phyloP scores from a whole-genome alignment of 2,113 vertebrate species.

The Gnathonemus longibarbis region DNA sequence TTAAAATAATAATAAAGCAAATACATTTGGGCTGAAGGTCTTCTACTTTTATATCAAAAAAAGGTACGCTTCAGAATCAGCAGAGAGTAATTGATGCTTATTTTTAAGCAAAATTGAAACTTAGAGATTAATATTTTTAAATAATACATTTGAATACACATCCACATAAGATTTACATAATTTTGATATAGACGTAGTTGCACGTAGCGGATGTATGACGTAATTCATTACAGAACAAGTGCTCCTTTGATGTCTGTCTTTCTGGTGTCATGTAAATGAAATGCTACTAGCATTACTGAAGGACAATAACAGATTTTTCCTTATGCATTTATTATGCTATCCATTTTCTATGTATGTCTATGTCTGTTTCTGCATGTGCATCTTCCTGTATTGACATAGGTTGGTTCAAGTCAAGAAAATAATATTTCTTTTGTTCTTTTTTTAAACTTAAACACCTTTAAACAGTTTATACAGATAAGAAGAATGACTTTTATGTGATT shows the following conservation, averaged over 20 bases:
- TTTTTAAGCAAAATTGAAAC: background rate
- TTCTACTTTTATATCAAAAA: background rate
- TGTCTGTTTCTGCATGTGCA: background rate
- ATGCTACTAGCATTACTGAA: background rate
- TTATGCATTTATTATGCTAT: background rate
- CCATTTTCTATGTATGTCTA: background rate
- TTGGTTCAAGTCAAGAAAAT: background rate
- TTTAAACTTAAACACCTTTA: background rate
- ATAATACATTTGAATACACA: background rate
- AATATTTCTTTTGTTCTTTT: background rate
- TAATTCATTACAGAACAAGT: background rate
- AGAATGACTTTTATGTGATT: background rate
- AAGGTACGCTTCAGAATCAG: background rate
- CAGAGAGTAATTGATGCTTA: background rate
- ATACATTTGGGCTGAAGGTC: background rate
- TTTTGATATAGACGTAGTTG: background rate
- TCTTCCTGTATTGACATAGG: background rate
- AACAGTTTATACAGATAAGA: background rate
- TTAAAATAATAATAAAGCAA: background rate
- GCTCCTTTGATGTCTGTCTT: background rate
- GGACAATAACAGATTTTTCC: background rate
- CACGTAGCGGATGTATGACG: background rate
- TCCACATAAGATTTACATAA: background rate
- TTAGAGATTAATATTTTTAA: background rate
- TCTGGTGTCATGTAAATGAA: background rate